Evolutionary conservation across 2,113 vertebrate species (phyloP).

Genomic region (Actinemys pallida): DNA sequence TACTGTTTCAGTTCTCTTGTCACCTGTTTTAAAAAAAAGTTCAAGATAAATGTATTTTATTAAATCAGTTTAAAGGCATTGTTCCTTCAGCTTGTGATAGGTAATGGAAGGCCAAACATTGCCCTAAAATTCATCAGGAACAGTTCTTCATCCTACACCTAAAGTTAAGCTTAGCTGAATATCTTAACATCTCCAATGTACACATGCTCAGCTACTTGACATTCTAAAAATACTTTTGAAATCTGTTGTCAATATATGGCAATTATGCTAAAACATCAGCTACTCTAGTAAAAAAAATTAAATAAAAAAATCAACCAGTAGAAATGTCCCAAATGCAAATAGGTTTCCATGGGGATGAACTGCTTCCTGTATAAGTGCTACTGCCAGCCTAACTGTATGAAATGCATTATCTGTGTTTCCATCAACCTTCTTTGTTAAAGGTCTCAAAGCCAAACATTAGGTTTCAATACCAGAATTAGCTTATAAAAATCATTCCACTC

Average conservation of each 20-base stretch:
- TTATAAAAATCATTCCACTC: conserved; percentile 23
- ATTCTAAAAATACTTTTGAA: conserved; percentile 60
- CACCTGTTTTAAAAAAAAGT: conserved; percentile 81
- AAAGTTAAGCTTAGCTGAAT: conserved; percentile 33
- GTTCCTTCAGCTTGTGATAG: conserved; percentile 50
- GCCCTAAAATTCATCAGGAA: conserved; percentile 28
- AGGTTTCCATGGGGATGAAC: conserved; percentile 76
- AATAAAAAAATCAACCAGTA: conserved; percentile 55
- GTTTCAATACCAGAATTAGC: conserved; percentile 42
- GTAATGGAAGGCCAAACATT: conserved; percentile 51
- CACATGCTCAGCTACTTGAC: conserved; percentile 39
- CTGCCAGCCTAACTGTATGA: conserved; percentile 54
- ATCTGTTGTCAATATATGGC: conserved; percentile 73
- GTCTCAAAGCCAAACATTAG: conserved; percentile 49
- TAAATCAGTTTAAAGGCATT: conserved; percentile 48
- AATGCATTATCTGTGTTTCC: conserved; percentile 43
- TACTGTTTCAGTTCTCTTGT: conserved; percentile 96
- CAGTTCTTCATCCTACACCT: conserved; percentile 41
- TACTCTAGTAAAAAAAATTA: conserved; percentile 11
- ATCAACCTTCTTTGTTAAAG: conserved; percentile 61
- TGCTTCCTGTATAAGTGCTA: conserved; percentile 61
- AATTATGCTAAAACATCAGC: conserved; percentile 74
- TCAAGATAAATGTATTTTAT: conserved; percentile 49
- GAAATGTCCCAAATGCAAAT: conserved; percentile 74
- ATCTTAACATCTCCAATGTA: neutral